Conservation (phyloP, 2,113 vertebrate genomes). For the Cercopithecus mona region DNA sequence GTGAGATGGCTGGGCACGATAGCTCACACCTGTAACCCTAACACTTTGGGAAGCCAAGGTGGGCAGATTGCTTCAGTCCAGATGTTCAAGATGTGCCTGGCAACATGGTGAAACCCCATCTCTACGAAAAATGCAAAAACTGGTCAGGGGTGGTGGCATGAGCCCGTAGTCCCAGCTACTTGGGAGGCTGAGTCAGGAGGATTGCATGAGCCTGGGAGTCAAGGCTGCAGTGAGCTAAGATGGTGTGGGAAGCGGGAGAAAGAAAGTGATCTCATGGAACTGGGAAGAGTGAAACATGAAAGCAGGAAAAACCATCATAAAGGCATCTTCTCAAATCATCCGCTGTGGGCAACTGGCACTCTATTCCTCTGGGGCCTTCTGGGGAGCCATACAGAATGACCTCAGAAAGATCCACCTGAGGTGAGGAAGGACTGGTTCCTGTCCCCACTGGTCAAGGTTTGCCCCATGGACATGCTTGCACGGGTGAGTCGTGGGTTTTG, state of each 20-base stretch:
- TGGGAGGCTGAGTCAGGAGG: too few species aligned
- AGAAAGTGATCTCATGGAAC: neutral
- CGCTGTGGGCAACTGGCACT: neutral
- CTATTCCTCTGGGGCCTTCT: neutral
- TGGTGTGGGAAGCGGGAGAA: neutral
- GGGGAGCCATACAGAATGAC: neutral
- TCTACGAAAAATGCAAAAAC: too few species aligned
- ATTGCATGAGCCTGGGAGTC: too few species aligned
- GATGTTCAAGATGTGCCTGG: too few species aligned
- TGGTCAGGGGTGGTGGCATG: too few species aligned
- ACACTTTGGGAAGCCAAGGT: too few species aligned
- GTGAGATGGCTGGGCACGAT: too few species aligned
- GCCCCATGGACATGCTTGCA: neutral
- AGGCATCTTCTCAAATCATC: neutral
- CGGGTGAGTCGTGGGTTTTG: neutral
- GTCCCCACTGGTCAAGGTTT: neutral
- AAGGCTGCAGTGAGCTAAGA: too few species aligned
- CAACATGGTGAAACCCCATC: too few species aligned
- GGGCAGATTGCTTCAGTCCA: too few species aligned
- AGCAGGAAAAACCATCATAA: neutral
- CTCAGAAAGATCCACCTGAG: neutral
- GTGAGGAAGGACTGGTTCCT: neutral
- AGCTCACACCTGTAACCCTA: too few species aligned
- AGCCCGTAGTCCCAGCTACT: too few species aligned
- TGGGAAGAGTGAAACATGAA: neutral